Base-by-base conservation (phyloP, 2,113 vertebrate genomes). In the Ahaetulla prasina region DNA sequence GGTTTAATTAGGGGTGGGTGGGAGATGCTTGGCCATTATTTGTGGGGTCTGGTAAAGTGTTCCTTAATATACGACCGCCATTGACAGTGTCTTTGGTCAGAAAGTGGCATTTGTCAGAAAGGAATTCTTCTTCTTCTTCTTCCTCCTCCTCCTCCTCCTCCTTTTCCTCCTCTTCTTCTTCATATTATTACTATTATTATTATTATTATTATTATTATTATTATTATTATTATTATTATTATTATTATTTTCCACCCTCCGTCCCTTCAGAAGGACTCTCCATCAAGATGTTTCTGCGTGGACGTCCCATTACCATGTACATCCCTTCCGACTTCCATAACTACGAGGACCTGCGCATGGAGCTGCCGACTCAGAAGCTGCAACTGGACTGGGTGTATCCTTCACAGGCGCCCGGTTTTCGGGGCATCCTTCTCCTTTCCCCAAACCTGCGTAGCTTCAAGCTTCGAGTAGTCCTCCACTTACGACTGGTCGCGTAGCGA, bases 321-420 rank as follows among this genome's bases (percentile, higher is more conserved):
- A 96, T 99, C 95, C 98, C 98, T 0, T 98, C 98, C 4, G 98
- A 98, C 95, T 97, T 99, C 95, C 98, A 97, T 90, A 98, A 98
- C 96, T 98, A 98, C 1, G 98, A 98, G 55, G 98, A 98, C 80
- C 97, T 99, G 93, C 98, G 97, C 94, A 98, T 98, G 91, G 98
- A 99, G 91, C 97, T 96, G 11, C 98, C 98, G 2, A 95, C 97
- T 0, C 98, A 98, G 96, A 98, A 97, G 80, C 97, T 99, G 91
- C 98, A 98, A 91, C 97, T 99, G 55, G 98, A 99, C 93, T 99
- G 98, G 98, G 98, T 99, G 98, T 99, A 99, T 99, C 98, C 98
- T 98, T 94, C 35, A 27, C 30, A 30, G 45, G 10, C 84, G 25
- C 27, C 4, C 1, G 0, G 60, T 4, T 30, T 43, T 43, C 16